phyloP scores from a whole-genome alignment of 1,140 invertebrate genomes.

The Bombus huntii region DNA sequence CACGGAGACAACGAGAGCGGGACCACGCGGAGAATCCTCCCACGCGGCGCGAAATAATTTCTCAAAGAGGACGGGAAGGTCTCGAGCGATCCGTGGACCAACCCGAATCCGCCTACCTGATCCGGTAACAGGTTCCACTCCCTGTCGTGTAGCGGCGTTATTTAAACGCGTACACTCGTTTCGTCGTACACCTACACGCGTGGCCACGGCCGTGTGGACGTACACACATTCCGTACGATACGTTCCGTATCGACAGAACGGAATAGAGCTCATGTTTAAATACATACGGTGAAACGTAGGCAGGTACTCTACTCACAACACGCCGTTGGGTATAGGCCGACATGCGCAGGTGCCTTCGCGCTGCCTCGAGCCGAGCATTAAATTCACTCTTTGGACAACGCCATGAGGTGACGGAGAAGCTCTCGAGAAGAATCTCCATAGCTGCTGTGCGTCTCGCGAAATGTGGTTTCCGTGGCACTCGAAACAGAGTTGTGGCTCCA shows the following conservation, averaged over 20 bases:
- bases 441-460: too few species aligned
- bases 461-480: too few species aligned
- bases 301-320: constrained; percentile 59
- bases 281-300: constrained; percentile 68
- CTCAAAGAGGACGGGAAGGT: constrained; percentile 15
- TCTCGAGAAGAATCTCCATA: constrained; percentile 18
- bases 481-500: neutral
- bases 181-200: neutral
- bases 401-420: constrained; percentile 19
- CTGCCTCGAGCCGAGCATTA: constrained; percentile 40
- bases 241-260: constrained; percentile 27
- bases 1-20: neutral
- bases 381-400: constrained; percentile 31
- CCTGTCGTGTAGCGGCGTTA: constrained; percentile 51
- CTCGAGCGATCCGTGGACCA: constrained; percentile 50
- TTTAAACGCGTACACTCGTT: constrained; percentile 43
- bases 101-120: constrained; percentile 61
- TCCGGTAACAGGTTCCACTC: constrained; percentile 70
- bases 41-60: constrained; percentile 13
- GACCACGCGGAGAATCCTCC: constrained; percentile 1
- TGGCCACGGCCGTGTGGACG: constrained; percentile 3
- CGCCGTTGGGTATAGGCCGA: constrained; percentile 72
- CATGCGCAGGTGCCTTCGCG: constrained; percentile 69
- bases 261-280: constrained; percentile 69
- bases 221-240: neutral